Evolutionary conservation across 1,140 invertebrate genomes (phyloP).

Genomic region (Caenorhabditis brenneri): DNA sequence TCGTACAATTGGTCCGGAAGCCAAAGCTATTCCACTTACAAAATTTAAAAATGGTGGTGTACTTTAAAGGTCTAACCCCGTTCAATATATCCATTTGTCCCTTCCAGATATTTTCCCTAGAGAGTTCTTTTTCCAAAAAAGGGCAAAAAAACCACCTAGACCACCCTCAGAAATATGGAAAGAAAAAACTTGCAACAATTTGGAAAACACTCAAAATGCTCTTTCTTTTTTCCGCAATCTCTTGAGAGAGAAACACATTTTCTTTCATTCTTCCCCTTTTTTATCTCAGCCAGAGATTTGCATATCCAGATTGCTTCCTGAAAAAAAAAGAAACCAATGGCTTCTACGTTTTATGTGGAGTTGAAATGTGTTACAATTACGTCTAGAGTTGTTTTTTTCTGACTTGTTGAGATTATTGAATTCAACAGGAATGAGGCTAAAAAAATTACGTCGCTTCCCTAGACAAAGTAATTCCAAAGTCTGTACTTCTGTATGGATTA

Average conservation of each 20-base stretch:
- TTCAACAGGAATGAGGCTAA: too few relatives aligned
- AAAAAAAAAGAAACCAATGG: background rate
- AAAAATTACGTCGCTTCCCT: too few relatives aligned
- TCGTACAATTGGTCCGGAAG: background rate
- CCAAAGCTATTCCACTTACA: background rate
- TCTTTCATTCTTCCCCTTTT: background rate
- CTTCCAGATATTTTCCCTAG: background rate
- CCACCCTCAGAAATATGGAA: background rate
- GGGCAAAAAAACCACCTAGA: background rate
- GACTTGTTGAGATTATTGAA: background rate
- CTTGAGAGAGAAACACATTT: background rate
- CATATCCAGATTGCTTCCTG: conserved; percentile 31
- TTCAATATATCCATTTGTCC: background rate
- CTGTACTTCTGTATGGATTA: background rate
- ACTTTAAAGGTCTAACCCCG: background rate
- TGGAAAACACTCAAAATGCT: conserved; percentile 29
- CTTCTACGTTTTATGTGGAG: background rate
- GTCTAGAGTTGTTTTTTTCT: too few relatives aligned
- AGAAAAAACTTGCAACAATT: conserved; percentile 26
- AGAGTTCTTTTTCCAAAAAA: background rate
- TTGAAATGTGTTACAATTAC: background rate
- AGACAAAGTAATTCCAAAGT: background rate
- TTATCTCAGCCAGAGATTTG: conserved; percentile 8
- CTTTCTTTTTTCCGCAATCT: background rate
- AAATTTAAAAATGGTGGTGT: background rate